Percentiles rank a stretch among this genome's conserved stretches.
Evolutionary conservation across 2,888 invertebrate genomes (phyloP).

Genomic region (Cylloceria caligata): DNA sequence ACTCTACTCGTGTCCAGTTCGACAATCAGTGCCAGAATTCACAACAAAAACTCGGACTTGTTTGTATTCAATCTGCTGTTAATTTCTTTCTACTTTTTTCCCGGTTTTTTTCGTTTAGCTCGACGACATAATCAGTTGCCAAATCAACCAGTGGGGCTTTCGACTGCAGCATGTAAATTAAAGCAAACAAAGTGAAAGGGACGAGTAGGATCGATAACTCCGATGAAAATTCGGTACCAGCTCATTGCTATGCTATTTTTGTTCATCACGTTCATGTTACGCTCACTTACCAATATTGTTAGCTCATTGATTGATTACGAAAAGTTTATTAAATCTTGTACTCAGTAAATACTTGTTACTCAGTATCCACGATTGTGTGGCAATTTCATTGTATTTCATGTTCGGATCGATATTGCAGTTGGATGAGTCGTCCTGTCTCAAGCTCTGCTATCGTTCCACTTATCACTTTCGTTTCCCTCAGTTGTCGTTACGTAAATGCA

Average conservation of each 20-base stretch:
- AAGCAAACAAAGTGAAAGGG: constrained; percentile 19
- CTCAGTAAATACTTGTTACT: too few relatives aligned
- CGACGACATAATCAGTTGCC: constrained; percentile 61
- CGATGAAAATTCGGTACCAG: constrained; percentile 37
- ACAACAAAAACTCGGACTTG: constrained; percentile 16
- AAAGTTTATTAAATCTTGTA: not conserved
- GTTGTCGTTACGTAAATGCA: too few relatives aligned
- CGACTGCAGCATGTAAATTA: constrained; percentile 61
- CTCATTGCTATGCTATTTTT: constrained; percentile 3
- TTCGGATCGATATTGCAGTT: too few relatives aligned
- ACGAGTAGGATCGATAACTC: constrained; percentile 54
- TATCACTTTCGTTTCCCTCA: too few relatives aligned
- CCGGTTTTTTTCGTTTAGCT: constrained; percentile 42
- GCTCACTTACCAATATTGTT: not conserved
- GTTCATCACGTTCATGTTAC: constrained; percentile 3
- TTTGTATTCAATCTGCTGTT: constrained; percentile 15
- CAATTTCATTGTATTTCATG: not conserved
- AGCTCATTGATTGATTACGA: not conserved
- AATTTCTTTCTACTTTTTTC: constrained; percentile 6
- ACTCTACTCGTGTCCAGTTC: constrained; percentile 47
- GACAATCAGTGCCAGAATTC: constrained; percentile 32
- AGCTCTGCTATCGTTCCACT: too few relatives aligned
- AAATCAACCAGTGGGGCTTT: constrained; percentile 53
- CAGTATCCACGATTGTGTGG: not conserved
- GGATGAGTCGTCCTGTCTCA: too few relatives aligned